phyloP scores from a whole-genome alignment of 2,888 invertebrate species.

The Tupiocoris notatus region DNA sequence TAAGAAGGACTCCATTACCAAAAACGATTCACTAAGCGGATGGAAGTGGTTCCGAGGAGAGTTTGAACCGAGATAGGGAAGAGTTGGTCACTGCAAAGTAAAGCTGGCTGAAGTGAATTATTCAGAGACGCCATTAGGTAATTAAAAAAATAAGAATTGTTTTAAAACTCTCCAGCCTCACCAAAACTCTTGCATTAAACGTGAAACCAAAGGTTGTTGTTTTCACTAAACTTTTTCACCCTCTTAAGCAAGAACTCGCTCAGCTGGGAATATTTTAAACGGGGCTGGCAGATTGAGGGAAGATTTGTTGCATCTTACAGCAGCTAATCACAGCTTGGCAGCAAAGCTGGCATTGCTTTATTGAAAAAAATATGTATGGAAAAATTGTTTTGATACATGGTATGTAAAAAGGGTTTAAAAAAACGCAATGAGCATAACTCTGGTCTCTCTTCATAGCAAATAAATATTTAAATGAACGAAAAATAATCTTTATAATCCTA shows the following conservation, averaged over 20 bases:
- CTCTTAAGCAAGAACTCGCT: constrained; percentile 8
- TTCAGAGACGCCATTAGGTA: constrained; percentile 43
- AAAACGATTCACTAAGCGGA: constrained; percentile 28
- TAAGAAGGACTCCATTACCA: constrained; percentile 40
- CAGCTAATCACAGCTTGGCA: neutral
- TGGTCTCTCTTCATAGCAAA: too few species aligned
- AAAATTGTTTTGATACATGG: neutral
- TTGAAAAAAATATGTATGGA: neutral
- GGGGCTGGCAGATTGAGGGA: constrained; percentile 26
- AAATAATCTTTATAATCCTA: too few species aligned
- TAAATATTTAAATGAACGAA: too few species aligned
- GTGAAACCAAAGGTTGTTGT: constrained; percentile 36
- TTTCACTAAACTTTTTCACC: constrained; percentile 10
- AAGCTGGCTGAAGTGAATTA: constrained; percentile 34
- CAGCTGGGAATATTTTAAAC: constrained; percentile 32
- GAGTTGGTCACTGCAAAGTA: constrained; percentile 33
- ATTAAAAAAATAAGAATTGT: constrained; percentile 45
- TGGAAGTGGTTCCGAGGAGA: neutral
- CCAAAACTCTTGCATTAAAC: constrained; percentile 32
- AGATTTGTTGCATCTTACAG: constrained; percentile 17
- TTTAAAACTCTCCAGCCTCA: constrained; percentile 34
- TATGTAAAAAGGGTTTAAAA: too few species aligned
- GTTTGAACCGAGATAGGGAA: neutral
- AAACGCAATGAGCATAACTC: too few species aligned
- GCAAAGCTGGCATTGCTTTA: neutral